A percentile compares a stretch with the other conserved stretches of the same genome.
phyloP scores from a whole-genome alignment of 2,113 vertebrate species.

The Lipophrys pholis region DNA sequence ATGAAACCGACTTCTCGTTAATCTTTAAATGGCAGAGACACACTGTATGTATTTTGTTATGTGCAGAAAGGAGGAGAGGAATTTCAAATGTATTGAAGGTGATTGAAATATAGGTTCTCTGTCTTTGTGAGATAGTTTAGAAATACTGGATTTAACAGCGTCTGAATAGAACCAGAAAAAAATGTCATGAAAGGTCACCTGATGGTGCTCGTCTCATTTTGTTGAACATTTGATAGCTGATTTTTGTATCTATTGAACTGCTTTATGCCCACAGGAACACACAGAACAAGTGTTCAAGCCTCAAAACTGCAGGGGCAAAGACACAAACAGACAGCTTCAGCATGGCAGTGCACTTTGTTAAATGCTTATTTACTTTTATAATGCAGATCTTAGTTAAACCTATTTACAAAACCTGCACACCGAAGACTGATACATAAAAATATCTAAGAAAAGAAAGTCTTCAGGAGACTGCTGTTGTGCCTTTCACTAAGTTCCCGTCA shows the following conservation, averaged over 20 bases:
- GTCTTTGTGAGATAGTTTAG: background rate
- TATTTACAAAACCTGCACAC: no score
- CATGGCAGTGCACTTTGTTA: no score
- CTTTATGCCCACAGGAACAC: background rate
- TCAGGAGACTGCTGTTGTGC: background rate
- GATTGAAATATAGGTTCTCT: background rate
- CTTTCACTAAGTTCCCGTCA: slow-evolving; percentile 43
- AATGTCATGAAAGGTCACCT: background rate
- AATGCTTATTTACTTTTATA: no score
- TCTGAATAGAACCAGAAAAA: background rate
- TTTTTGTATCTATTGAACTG: background rate
- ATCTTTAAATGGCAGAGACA: background rate
- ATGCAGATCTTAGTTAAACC: no score
- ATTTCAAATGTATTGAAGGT: no score
- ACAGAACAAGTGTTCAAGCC: background rate
- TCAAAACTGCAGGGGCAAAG: slow-evolving; percentile 3
- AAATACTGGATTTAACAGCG: background rate
- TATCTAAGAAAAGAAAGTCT: no score
- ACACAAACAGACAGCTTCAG: no score
- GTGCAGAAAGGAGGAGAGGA: no score
- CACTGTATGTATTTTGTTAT: background rate
- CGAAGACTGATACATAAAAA: no score
- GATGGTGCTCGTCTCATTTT: background rate
- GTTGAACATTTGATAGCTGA: background rate
- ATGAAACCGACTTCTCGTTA: background rate